Base-by-base conservation (phyloP, 2,113 vertebrate genomes). In the Dicentrarchus labrax region DNA sequence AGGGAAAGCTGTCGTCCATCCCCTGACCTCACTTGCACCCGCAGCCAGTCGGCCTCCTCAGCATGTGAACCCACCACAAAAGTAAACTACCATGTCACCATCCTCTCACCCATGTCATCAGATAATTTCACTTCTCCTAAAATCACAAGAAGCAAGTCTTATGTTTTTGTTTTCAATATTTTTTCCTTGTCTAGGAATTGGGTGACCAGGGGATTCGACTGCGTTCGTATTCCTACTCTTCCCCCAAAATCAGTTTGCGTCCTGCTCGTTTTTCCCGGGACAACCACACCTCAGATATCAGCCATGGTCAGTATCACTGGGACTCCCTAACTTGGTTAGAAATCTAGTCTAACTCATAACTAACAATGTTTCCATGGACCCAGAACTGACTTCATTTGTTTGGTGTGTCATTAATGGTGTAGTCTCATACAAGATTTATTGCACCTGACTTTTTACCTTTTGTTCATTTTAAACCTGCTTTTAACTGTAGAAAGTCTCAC, bases 201-300 rank as follows among this genome's bases (percentile, higher is more conserved):
- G 51, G 88, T 36, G 87, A 94, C 8, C 94, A 93, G 67, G 97
- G 97, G 7, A 79, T 96, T 72, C 96, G 98, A 24, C 96, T 97
- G 6, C 97, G 98, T 51, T 99, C 98, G 2, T 99, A 99, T 82
- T 99, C 98, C 61, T 98, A 96, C 92, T 98, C 98, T 0, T 97
- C 97, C 0, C 94, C 98, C 30, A 99, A 98, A 95, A 93, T 96
- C 87, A 95, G 94, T 51, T 83, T 96, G 50, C 94, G 94, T 85
- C 95, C 95, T 56, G 64, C 94, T 38, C 91, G 89, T 7, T 84
- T 96, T 72, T 39, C 86, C 61, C 93, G 61, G 2, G 95, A 98
- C 38, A 87, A 62, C 76, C 86, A 80, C 15, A 11, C 94, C 50
- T 86, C 89, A 16, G 94, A 94, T 71, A 84, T 90, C 50, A 94